Conservation (phyloP, 2,797 vertebrate species). For the Lophotriccus pileatus region DNA sequence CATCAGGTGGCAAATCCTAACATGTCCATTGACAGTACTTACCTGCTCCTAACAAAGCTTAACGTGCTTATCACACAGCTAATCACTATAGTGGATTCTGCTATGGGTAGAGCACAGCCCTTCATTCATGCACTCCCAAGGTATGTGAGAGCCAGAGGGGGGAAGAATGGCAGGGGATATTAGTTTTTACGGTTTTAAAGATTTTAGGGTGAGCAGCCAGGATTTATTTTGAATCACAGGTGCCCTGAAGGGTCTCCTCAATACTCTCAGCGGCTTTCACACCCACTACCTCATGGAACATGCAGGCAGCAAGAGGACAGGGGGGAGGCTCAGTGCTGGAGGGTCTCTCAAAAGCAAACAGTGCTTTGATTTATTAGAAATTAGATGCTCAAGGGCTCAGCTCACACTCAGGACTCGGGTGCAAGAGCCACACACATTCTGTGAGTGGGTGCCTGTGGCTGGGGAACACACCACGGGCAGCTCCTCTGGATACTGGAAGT, state of each 20-base stretch:
- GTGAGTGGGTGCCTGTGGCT: rapidly evolving
- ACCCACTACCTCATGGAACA: not conserved
- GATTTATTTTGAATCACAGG: not conserved
- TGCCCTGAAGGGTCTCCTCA: not conserved
- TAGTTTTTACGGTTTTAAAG: not conserved
- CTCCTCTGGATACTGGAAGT: not conserved
- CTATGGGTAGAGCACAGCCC: not conserved
- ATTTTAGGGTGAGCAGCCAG: not conserved
- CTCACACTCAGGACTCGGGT: rapidly evolving
- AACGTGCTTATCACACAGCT: not conserved
- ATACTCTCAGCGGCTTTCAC: not conserved
- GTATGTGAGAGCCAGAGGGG: not conserved
- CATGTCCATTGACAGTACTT: not conserved
- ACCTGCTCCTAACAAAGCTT: not conserved
- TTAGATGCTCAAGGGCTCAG: not conserved
- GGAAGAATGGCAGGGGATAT: not conserved
- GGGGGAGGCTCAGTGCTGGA: not conserved
- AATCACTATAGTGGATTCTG: not conserved
- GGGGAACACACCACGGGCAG: rapidly evolving
- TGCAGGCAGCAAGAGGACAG: not conserved
- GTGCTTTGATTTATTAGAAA: not conserved
- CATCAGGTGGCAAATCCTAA: not conserved
- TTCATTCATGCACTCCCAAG: rapidly evolving
- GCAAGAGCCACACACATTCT: rapidly evolving
- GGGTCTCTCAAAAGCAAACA: not conserved